Evolutionary conservation across 2,888 invertebrate genomes (phyloP), one percentile per base, ranked within the genome.

Genomic region (Lottia scabra): DNA sequence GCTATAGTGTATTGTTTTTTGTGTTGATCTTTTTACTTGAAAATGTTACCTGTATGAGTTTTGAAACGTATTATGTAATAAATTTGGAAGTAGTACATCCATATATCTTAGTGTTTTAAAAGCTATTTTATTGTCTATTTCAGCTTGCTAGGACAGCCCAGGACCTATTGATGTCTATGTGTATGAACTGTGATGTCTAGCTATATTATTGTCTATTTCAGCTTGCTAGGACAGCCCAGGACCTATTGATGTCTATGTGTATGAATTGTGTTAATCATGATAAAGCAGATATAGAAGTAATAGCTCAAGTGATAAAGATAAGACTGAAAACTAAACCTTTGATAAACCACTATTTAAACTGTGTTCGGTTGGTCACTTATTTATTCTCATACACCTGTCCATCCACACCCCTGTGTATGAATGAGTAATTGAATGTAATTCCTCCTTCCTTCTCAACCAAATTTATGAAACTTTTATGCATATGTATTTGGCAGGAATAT

Each of bases 281-380:
- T 26, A 90, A 92, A 5, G 90, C 92, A 72, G 95, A 95, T 90
- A 90, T 92, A 43, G 94, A 94, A 85, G 95, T 96, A 43, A 93
- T 98, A 70, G 93, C 94, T 44, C 94, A 94, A 83, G 91, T 99
- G 30, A 94, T 96, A 5, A 95, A 97, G 90, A 94, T 99, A 91
- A 91, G 98, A 65, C 91, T 98, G 77, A 99, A 99, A 91, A 96
- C 96, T 45, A 98, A 98, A 90, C 95, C 95, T 2, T 92, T 97
- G 78, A 94, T 96, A 75, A 95, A 94, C 86, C 94, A 96, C 74
- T 98, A 96, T 89, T 93, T 97, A 87, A 92, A 94, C 63, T 96
- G 97, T 81, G 93, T 98, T 68, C 92, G 92, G 93, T 89, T 78
- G 62, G 80, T 38, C n/a, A n/a, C n/a, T n/a, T n/a, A n/a, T n/a